Percentiles rank a stretch among this genome's conserved stretches.
These are phyloP conservation scores for Astreopora myriophthalma DNA, from an alignment of 64 coral and sea anemone genomes.

Conservation along the genomic window DNA sequence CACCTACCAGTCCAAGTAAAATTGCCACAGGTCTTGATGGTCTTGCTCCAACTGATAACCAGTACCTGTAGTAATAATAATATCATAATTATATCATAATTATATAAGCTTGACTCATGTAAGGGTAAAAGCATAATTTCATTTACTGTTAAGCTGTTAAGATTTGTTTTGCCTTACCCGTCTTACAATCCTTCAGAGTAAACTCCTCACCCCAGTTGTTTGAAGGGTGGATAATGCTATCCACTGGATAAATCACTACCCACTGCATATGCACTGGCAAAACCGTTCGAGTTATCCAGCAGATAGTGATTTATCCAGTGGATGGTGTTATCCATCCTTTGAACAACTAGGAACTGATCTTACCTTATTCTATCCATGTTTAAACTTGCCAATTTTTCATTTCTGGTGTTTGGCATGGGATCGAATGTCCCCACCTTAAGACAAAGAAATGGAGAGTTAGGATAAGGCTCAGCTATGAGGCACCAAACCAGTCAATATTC, in stretches of 20 bases:
- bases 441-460: neutral
- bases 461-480: no score
- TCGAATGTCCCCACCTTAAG: conserved; percentile 85
- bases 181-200: no score
- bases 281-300: no score
- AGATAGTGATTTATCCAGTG: neutral
- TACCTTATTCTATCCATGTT: conserved; percentile 97
- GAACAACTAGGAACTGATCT: neutral
- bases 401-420: conserved; percentile 92
- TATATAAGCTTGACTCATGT: neutral
- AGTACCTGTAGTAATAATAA: conserved; percentile 59
- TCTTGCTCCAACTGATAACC: conserved; percentile 96
- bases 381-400: conserved; percentile 94
- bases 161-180: no score
- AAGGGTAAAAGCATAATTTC: neutral
- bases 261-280: no score
- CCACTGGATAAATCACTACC: no score
- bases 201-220: no score
- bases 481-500: no score
- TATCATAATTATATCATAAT: neutral
- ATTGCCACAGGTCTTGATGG: conserved; percentile 87
- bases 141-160: no score
- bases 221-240: no score
- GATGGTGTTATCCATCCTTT: neutral
- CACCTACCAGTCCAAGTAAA: conserved; percentile 91